Conservation (phyloP, 2,888 invertebrate species). For the Lycophotia porphyrea region DNA sequence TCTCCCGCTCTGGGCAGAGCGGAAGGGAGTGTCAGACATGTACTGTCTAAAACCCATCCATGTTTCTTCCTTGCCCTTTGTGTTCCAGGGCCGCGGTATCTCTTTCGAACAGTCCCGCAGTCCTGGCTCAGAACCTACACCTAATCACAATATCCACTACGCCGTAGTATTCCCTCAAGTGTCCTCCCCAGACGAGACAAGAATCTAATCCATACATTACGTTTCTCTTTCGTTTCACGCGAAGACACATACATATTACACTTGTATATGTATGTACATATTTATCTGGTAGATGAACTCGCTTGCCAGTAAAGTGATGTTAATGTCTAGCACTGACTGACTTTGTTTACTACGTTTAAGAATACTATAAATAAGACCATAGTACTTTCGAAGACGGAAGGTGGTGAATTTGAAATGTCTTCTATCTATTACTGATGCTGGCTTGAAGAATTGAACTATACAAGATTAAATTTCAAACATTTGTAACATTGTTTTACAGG, state of each 20-base stretch:
- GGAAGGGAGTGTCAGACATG: too few species aligned
- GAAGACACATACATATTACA: constrained; percentile 27
- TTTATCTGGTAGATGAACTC: constrained; percentile 58
- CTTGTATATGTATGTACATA: constrained; percentile 38
- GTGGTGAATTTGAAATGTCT: constrained; percentile 19
- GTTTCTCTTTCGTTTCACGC: constrained; percentile 61
- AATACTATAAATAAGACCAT: constrained; percentile 31
- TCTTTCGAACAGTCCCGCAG: too few species aligned
- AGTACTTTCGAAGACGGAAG: not conserved
- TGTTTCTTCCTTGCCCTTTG: too few species aligned
- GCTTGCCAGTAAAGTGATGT: constrained; percentile 44
- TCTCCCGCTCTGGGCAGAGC: too few species aligned
- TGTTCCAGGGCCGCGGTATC: too few species aligned
- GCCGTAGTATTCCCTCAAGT: not conserved
- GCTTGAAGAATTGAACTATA: constrained; percentile 9
- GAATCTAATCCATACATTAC: constrained; percentile 45
- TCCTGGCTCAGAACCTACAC: too few species aligned
- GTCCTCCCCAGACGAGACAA: constrained; percentile 26
- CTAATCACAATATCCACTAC: constrained; percentile 4
- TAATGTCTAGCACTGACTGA: constrained; percentile 31
- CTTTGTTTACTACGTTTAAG: constrained; percentile 48
- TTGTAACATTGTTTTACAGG: not conserved
- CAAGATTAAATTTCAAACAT: not conserved
- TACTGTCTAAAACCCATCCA: too few species aligned
- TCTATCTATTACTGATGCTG: not conserved